Percentiles rank a stretch among this genome's conserved stretches.
These are phyloP conservation scores for Pteronura brasiliensis DNA, from an alignment of 2,113 vertebrate genomes.

Conservation along the genomic window DNA sequence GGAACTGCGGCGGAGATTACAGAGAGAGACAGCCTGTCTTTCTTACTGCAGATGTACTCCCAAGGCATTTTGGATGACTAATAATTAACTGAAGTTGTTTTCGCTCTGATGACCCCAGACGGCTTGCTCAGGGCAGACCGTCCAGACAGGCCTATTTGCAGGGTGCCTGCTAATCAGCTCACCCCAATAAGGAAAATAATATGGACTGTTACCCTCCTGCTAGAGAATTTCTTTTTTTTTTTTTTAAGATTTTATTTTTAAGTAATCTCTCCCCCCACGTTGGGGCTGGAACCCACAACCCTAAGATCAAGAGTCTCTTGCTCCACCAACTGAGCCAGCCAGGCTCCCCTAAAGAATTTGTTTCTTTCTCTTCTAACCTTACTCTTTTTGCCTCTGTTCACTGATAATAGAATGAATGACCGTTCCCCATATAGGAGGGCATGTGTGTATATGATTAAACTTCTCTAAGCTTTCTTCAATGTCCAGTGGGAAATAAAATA, in stretches of 20 bases:
- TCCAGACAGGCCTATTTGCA: not conserved
- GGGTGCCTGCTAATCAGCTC: not conserved
- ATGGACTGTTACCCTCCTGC: not conserved
- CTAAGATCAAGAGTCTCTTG: not conserved
- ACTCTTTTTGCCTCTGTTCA: not conserved
- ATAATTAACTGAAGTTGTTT: not conserved
- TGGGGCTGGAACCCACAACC: not conserved
- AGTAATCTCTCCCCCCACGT: not conserved
- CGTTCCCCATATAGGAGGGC: not conserved
- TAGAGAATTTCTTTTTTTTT: not conserved
- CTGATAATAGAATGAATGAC: not conserved
- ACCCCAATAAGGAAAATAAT: not conserved
- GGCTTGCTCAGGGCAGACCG: not conserved
- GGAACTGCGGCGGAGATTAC: not conserved
- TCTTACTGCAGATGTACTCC: not conserved
- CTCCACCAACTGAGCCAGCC: not conserved
- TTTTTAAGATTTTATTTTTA: not conserved
- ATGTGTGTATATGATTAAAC: not conserved
- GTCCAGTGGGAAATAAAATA: not conserved
- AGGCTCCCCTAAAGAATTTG: not conserved
- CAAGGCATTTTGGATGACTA: not conserved
- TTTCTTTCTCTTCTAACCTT: not conserved
- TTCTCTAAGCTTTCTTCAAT: not conserved
- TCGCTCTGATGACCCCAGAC: too few species aligned
- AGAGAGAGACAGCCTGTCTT: not conserved